Evolutionary conservation across 2,113 vertebrate species (phyloP), one percentile per base, ranked within the genome.

Genomic region (Asarcornis scutulata): DNA sequence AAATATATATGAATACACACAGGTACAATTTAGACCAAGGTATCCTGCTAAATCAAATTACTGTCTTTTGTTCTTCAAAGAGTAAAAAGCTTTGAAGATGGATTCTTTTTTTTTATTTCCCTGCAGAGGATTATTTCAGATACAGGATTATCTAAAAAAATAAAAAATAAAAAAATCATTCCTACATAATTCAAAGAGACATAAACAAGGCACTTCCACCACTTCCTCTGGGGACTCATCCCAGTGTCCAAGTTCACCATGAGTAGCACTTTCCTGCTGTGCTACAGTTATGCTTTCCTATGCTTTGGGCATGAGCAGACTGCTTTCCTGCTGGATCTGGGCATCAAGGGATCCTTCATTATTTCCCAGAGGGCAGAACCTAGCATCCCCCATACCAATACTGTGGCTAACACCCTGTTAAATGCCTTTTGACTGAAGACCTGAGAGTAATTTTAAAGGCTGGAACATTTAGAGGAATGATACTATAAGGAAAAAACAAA

Each of bases 281-380:
- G 40, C 3, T 1, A 13, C 46, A 17, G n/a, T 32, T 40, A 32
- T 32, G 46, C 55, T 89, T 74, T 56, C 36, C 50, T 9, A 1
- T 18, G 27, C 31, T 86, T 58, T 71, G 7, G 34, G 21, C 44
- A 31, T 34, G 42, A 59, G 36, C 42, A 53, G 63, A 46, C 13
- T 0, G 0, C 63, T 55, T 67, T 7, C 52, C 42, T 78, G 66
- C 16, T 67, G n/a, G 26, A 48, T 53, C 26, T 68, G 34, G 34
- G 29, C 1, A 0, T 36, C 31, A 52, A 74, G 27, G 88, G 36
- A 64, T 13, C 8, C 23, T 74, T 52, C 27, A 17, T 18, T 62
- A 8, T 13, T 88, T 22, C 29, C 36, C 2, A 22, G 46, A 40
- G 58, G 13, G 6, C 46, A 52, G 34, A 22, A 38, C 8, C 17